Conservation (phyloP, 1,140 invertebrate genomes). For the Drosophila lowei region DNA sequence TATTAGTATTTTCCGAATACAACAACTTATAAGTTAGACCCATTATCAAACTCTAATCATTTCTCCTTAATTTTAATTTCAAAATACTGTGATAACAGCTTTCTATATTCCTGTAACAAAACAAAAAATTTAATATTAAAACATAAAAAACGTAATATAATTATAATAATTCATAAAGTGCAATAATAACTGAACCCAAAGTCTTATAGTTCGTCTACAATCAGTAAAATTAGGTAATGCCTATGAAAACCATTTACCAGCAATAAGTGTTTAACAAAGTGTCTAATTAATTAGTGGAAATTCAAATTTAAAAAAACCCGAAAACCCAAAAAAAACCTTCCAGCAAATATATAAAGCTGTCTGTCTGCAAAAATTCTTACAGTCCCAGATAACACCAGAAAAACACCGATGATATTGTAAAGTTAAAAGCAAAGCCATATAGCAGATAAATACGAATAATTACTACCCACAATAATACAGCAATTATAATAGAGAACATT, state of each 20-base stretch:
- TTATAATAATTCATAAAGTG: slow-evolving; percentile 17
- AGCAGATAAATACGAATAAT: slow-evolving; percentile 27
- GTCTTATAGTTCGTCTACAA: slow-evolving; percentile 53
- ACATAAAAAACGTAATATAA: slow-evolving; percentile 1
- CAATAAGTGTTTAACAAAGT: slow-evolving; percentile 45
- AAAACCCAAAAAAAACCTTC: background rate
- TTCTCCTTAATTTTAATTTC: slow-evolving; percentile 27
- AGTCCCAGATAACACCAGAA: slow-evolving; percentile 7
- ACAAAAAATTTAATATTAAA: slow-evolving; percentile 13
- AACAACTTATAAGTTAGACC: background rate
- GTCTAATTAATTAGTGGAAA: slow-evolving; percentile 36
- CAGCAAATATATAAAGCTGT: slow-evolving; percentile 17
- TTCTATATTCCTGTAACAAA: slow-evolving; percentile 52
- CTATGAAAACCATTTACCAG: slow-evolving; percentile 35
- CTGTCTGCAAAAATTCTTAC: slow-evolving; percentile 4
- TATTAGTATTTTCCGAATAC: slow-evolving; percentile 1
- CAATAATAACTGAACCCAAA: slow-evolving; percentile 32
- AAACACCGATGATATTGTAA: slow-evolving; percentile 38
- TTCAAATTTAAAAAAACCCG: slow-evolving; percentile 26
- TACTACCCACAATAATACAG: slow-evolving; percentile 53
- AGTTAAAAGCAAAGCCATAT: slow-evolving; percentile 31
- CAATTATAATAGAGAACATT: slow-evolving; percentile 55
- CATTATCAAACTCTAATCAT: slow-evolving; percentile 5
- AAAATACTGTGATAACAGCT: slow-evolving; percentile 80
- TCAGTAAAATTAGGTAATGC: slow-evolving; percentile 42